Conservation (phyloP, 2,113 vertebrate genomes). For the Scytalopus superciliaris region DNA sequence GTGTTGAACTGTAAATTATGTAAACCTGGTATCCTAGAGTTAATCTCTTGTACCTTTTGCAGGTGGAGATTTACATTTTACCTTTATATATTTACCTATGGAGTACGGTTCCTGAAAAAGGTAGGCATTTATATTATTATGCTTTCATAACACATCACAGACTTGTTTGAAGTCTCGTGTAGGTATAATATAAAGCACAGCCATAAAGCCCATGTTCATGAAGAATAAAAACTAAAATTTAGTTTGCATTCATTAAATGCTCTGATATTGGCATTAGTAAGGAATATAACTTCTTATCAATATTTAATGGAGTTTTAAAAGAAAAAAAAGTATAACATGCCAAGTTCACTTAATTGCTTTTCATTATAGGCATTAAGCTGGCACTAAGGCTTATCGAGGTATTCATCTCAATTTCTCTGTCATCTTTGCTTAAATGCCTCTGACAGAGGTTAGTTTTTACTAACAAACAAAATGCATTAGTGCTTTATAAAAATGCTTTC, state of each 20-base stretch:
- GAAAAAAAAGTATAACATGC: neutral
- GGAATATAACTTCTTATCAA: neutral
- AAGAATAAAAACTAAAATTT: neutral
- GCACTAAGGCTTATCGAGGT: neutral
- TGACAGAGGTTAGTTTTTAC: neutral
- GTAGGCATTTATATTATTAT: conserved; percentile 75
- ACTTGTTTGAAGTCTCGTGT: neutral
- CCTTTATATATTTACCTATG: conserved; percentile 96
- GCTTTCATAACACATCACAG: neutral
- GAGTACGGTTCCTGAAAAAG: conserved; percentile 95
- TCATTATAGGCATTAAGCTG: neutral
- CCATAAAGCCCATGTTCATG: neutral
- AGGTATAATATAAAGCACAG: neutral
- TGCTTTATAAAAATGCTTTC: neutral
- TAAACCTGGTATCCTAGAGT: conserved; percentile 30
- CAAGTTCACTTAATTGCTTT: neutral
- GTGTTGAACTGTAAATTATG: conserved; percentile 1
- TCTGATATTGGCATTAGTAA: neutral
- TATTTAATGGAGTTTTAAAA: neutral
- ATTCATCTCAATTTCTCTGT: neutral
- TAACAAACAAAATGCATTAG: neutral
- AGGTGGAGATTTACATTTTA: conserved; percentile 98
- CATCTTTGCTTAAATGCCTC: neutral
- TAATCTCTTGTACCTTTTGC: conserved; percentile 71
- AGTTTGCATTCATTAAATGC: neutral